Base-by-base conservation (phyloP, 2,888 invertebrate genomes). In the Encarsia formosa region DNA sequence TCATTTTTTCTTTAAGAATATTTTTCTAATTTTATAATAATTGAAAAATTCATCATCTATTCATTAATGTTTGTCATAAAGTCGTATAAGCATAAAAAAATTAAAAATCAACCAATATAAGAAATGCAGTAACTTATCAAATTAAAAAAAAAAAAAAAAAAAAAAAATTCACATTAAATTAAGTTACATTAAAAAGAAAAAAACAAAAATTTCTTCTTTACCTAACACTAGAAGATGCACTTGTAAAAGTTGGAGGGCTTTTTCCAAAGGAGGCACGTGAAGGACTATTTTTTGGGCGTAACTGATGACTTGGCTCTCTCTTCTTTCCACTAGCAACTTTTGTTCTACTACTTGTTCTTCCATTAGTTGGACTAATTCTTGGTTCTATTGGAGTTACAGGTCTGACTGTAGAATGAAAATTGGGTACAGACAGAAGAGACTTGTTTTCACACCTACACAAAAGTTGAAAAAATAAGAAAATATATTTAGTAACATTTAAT, bases 271-370 rank as follows among this genome's bases (percentile, higher is more conserved):
- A 69, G 24, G 71, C 70, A 35, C 66, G 63, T 40, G 64, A 61
- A 5, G 70, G 69, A 58, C 67, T 70, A 37, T 59, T 56, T 37
- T 61, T 61, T 47, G 62, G 58, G 51, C 41, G 56, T 32, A 63
- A 63, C 47, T 66, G 65, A 51, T 72, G 71, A 20, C 68, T 62
- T 3, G 72, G 72, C 54, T 73, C 73, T 31, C 66, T 68, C 46
- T 71, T 73, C 40, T 69, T 73, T 1, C 73, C 73, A 48, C 68
- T 71, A 2, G 69, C 61, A 35, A 73, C 72, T 64, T 71, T 74
- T 29, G 72, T 71, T 52, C 72, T 68, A 24, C 70, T 68, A 19
- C 63, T 69, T 11, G 66, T 64, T 52, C 73, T 66, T 9, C 70
- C 69, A 49, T 70, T 63, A 0, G 73, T 65, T 5, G 72, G 72